These are phyloP conservation scores for Limnothrissa miodon DNA, from an alignment of 2,113 vertebrate genomes.

Conservation along the genomic window DNA sequence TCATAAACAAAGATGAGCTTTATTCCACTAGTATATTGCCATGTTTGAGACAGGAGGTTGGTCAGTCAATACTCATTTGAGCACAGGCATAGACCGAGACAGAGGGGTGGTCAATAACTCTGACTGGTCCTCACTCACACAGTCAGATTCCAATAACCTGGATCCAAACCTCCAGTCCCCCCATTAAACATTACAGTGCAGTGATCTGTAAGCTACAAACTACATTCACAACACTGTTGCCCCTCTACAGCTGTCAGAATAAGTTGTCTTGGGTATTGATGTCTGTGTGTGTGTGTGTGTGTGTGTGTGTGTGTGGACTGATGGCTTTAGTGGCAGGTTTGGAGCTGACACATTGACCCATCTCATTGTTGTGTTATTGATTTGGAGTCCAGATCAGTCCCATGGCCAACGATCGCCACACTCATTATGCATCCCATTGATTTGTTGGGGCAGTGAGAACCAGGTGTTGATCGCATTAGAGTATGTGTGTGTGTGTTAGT, in stretches of 20 bases:
- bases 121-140: neutral
- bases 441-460: neutral
- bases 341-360: slow-evolving; percentile 11
- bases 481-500: neutral
- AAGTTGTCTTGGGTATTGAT: neutral
- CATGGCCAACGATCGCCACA: neutral
- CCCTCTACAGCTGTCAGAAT: neutral
- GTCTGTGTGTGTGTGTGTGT: neutral
- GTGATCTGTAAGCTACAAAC: neutral
- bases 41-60: slow-evolving; percentile 20
- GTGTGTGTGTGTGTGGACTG: neutral
- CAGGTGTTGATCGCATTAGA: neutral
- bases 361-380: slow-evolving; percentile 35
- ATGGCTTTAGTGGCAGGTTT: neutral
- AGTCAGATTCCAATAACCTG: neutral
- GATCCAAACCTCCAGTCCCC: neutral
- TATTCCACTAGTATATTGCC: neutral
- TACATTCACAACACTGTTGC: neutral
- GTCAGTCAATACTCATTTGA: slow-evolving; percentile 55
- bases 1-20: neutral
- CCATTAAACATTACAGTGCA: neutral
- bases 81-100: neutral
- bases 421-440: slow-evolving; percentile 7
- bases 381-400: slow-evolving; percentile 33
- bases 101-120: slow-evolving; percentile 48